These are phyloP conservation scores for Poecilobothrus nobilitatus DNA, from an alignment of 2,888 invertebrate genomes.

Conservation along the genomic window DNA sequence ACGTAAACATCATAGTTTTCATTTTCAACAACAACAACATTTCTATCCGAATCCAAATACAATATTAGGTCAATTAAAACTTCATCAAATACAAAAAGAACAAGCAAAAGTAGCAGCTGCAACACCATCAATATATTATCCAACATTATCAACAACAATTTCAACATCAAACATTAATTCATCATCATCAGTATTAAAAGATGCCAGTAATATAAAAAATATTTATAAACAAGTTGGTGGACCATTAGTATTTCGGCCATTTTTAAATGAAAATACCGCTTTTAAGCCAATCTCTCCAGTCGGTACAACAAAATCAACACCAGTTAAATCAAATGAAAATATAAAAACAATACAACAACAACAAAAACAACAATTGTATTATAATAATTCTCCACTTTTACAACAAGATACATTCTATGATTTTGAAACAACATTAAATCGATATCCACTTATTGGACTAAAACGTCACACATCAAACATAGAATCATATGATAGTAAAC, in stretches of 20 bases:
- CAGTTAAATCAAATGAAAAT: not conserved
- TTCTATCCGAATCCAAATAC: conserved; percentile 33
- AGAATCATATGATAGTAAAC: conserved; percentile 26
- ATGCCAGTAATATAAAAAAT: not conserved
- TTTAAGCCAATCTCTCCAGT: conserved; percentile 42
- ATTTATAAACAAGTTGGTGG: conserved; percentile 26
- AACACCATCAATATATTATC: conserved; percentile 8
- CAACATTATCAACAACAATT: no score
- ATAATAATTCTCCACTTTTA: conserved; percentile 24
- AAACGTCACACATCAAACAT: conserved; percentile 29
- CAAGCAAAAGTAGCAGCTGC: conserved; percentile 21
- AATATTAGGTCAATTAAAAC: conserved; percentile 25
- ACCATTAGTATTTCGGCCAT: conserved; percentile 36
- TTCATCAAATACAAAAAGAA: conserved; percentile 25
- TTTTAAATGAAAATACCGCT: conserved; percentile 37
- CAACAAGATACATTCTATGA: no score
- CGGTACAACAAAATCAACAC: conserved; percentile 18
- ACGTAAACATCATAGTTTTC: conserved; percentile 44
- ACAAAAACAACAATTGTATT: no score
- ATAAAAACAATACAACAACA: not conserved
- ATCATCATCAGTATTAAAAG: not conserved
- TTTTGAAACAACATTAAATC: conserved; percentile 18
- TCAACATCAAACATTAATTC: not conserved
- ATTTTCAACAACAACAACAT: conserved; percentile 32
- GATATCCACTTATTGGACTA: conserved; percentile 24